Percentiles rank a stretch among this genome's conserved stretches.
Conservation (phyloP, 2,888 invertebrate species). For the Carabus problematicus region DNA sequence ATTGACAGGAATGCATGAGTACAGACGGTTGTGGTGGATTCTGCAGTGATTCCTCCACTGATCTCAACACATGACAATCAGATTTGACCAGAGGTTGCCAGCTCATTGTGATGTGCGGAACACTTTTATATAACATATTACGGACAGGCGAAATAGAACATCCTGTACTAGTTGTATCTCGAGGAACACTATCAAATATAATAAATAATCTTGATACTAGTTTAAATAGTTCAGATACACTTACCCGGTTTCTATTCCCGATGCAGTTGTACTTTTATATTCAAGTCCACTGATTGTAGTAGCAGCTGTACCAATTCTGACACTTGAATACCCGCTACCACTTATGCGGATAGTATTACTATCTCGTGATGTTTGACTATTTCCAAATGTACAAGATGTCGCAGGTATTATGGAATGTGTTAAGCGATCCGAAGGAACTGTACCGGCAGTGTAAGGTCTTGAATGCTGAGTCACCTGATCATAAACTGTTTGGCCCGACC, state of each 20-base stretch:
- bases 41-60: constrained; percentile 70
- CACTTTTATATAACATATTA: constrained; percentile 17
- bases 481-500: constrained; percentile 46
- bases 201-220: background rate
- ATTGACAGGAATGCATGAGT: constrained; percentile 70
- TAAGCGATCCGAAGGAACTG: no score
- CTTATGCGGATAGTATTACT: background rate
- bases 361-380: constrained; percentile 1
- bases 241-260: constrained; percentile 17
- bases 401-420: no score
- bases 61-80: constrained; percentile 69
- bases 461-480: background rate
- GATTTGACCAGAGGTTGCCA: constrained; percentile 70
- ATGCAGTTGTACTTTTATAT: constrained; percentile 37
- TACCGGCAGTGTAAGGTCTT: background rate
- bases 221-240: constrained; percentile 20
- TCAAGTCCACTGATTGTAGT: constrained; percentile 42
- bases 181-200: background rate
- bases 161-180: background rate
- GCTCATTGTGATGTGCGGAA: constrained; percentile 63
- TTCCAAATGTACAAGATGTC: background rate
- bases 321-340: constrained; percentile 6
- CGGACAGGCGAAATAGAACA: background rate
- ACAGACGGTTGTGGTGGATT: constrained; percentile 57
- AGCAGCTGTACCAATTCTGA: constrained; percentile 41